Conservation (phyloP, 2,113 vertebrate species). For the Ailuropoda melanoleuca region DNA sequence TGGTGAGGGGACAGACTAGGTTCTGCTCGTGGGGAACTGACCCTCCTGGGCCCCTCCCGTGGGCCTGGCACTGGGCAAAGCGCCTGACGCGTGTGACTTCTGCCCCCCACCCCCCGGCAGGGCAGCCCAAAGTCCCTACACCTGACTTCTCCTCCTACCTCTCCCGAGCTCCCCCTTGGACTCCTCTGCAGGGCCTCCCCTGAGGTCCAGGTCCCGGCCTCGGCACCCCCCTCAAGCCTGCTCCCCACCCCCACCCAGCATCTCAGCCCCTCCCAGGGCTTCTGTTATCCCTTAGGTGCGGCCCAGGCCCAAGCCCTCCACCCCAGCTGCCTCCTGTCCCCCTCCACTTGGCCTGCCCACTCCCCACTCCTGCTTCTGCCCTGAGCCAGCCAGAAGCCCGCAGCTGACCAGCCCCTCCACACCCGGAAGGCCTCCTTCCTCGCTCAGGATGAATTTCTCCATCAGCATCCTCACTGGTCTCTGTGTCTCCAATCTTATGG, state of each 20-base stretch:
- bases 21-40: not conserved
- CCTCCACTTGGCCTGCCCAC: fast-evolving
- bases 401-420: not conserved
- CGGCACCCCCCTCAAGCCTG: not conserved
- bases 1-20: not conserved
- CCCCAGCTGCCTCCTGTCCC: not conserved
- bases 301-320: not conserved
- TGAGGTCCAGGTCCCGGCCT: not conserved
- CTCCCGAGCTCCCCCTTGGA: not conserved
- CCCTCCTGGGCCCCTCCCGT: not conserved
- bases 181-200: not conserved
- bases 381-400: not conserved
- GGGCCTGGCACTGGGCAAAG: not conserved
- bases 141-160: not conserved
- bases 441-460: not conserved
- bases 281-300: not conserved
- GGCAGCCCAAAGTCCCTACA: not conserved
- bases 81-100: not conserved
- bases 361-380: not conserved
- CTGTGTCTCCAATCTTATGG: not conserved
- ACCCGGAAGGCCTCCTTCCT: not conserved
- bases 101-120: not conserved
- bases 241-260: not conserved
- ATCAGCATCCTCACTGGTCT: not conserved
- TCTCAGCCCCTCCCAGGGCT: not conserved